Evolutionary conservation across 2,888 invertebrate genomes (phyloP).

Genomic region (Xestia sexstrigata): DNA sequence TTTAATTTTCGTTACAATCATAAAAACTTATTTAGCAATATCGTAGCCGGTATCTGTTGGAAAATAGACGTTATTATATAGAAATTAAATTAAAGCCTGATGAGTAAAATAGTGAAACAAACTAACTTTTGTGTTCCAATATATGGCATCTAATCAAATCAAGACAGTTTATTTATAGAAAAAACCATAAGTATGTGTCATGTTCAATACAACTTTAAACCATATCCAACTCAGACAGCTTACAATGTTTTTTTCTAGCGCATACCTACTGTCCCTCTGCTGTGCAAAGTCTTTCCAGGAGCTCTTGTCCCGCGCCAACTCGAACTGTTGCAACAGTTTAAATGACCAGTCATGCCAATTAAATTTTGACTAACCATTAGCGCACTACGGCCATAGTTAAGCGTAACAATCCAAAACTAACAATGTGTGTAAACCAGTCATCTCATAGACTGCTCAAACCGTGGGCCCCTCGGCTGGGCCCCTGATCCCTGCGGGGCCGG

Average conservation of each 20-base stretch:
- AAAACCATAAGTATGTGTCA: not conserved
- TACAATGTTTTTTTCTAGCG: not conserved
- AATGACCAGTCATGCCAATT: not conserved
- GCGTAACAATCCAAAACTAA: conserved; percentile 17
- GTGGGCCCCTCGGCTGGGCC: not conserved
- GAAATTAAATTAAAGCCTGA: not conserved
- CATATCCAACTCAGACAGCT: not conserved
- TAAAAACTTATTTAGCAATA: not conserved
- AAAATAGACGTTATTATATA: not conserved
- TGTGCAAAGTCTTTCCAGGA: not conserved
- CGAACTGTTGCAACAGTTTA: not conserved
- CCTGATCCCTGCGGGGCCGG: conserved; percentile 17
- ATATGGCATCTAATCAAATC: not conserved
- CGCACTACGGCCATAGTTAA: not conserved
- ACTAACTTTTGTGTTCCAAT: not conserved
- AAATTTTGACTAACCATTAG: not conserved
- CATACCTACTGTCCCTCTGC: not conserved
- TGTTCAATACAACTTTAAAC: not conserved
- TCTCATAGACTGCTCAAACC: conserved; percentile 16
- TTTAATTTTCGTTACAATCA: not conserved
- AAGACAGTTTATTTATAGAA: not conserved
- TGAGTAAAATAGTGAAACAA: not conserved
- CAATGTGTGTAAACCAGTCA: conserved; percentile 39
- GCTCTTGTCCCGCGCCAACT: not conserved
- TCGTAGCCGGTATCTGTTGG: not conserved